A percentile compares a stretch with the other conserved stretches of the same genome.
Conservation (phyloP, 2,888 invertebrate species). For the Monoplex corrugatus region DNA sequence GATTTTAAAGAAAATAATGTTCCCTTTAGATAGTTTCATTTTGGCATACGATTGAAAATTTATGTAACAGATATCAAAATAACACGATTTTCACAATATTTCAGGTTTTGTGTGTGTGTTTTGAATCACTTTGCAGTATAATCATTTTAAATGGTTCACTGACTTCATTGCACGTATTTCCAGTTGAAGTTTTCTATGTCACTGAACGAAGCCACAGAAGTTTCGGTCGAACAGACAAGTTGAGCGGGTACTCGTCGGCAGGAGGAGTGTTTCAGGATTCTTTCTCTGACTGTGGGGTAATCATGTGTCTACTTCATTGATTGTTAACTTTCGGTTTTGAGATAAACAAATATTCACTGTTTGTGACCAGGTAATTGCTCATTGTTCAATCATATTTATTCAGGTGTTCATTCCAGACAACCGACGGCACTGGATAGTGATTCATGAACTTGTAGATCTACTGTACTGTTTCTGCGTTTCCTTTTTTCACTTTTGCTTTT, state of each 20-base stretch:
- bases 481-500: no score
- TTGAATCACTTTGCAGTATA: no score
- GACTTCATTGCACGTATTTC: no score
- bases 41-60: no score
- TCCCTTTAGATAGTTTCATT: no score
- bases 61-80: no score
- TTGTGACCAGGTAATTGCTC: neutral
- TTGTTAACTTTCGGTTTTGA: neutral
- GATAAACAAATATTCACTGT: neutral
- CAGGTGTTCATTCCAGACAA: neutral
- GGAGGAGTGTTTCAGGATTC: neutral
- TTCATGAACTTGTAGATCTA: no score
- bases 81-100: no score
- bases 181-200: neutral
- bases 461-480: no score
- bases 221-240: constrained; percentile 50
- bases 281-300: constrained; percentile 19
- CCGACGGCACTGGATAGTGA: neutral
- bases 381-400: neutral
- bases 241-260: constrained; percentile 51
- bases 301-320: neutral
- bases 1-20: no score
- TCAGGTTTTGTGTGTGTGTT: no score
- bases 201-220: constrained; percentile 42
- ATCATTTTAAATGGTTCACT: no score